Percentiles rank a stretch among this genome's conserved stretches.
phyloP scores from a whole-genome alignment of 1,140 invertebrate genomes.

The Anadara kagoshimensis region DNA sequence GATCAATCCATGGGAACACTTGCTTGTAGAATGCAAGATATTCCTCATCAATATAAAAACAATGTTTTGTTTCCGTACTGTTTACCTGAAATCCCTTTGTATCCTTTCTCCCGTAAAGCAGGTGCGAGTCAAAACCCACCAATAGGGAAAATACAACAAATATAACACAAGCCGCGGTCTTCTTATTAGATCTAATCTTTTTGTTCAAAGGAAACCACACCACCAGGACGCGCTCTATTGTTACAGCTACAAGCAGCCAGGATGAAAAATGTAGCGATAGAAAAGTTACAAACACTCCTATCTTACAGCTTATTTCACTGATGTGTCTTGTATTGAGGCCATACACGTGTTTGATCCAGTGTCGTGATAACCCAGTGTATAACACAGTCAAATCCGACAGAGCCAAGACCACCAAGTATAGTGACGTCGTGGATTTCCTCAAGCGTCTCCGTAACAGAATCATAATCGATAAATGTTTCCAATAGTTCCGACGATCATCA shows the following conservation, averaged over 20 bases:
- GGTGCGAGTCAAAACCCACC: too few relatives aligned
- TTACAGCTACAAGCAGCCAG: conserved; percentile 57
- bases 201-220: conserved; percentile 49
- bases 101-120: too few relatives aligned
- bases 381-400: conserved; percentile 47
- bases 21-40: too few relatives aligned
- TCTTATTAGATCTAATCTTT: not conserved
- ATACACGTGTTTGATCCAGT: conserved; percentile 11
- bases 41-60: too few relatives aligned
- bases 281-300: conserved; percentile 45
- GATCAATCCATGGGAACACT: too few relatives aligned
- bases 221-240: conserved; percentile 50
- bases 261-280: conserved; percentile 44
- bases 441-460: conserved; percentile 39
- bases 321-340: not conserved
- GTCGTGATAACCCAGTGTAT: conserved; percentile 50
- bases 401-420: conserved; percentile 47
- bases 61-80: too few relatives aligned
- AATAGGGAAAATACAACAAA: too few relatives aligned
- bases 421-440: conserved; percentile 30
- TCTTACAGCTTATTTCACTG: conserved; percentile 33
- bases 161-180: too few relatives aligned
- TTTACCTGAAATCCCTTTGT: too few relatives aligned
- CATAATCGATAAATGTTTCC: conserved; percentile 51
- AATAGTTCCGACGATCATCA: conserved; percentile 45